These are phyloP conservation scores for Willisornis vidua DNA, from an alignment of 2,113 vertebrate genomes.

Conservation along the genomic window DNA sequence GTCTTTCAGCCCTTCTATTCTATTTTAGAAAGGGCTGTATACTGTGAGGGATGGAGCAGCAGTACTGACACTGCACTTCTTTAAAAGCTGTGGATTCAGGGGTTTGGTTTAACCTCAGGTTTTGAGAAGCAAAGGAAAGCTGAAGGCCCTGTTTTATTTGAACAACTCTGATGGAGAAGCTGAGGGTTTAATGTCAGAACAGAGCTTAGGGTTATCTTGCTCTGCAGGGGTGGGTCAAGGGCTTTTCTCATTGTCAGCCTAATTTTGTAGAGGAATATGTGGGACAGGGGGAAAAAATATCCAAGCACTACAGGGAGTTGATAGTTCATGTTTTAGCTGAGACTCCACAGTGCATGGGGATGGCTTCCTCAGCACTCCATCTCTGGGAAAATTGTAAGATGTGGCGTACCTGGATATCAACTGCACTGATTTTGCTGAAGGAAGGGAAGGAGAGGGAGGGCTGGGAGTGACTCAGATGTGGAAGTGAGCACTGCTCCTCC, in stretches of 20 bases:
- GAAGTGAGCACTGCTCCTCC: neutral
- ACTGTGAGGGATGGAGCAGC: neutral
- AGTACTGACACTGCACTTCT: neutral
- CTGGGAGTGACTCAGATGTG: neutral
- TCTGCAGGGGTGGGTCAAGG: neutral
- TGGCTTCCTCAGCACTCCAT: conserved; percentile 6
- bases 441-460: neutral
- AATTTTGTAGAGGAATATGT: conserved; percentile 36
- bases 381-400: neutral
- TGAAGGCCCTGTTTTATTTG: neutral
- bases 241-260: neutral
- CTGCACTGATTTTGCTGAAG: neutral
- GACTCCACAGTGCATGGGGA: neutral
- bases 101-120: neutral
- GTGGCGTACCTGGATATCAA: neutral
- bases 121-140: neutral
- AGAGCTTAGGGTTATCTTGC: neutral
- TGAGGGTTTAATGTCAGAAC: neutral
- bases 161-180: neutral
- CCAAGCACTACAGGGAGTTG: neutral
- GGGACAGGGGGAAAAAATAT: neutral
- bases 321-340: conserved; percentile 53
- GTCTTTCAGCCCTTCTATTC: neutral
- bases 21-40: neutral
- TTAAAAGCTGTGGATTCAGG: neutral